Percentiles rank a stretch among this genome's conserved stretches.
Evolutionary conservation across 2,888 invertebrate species (phyloP).

Genomic region (Drosophila leonis): DNA sequence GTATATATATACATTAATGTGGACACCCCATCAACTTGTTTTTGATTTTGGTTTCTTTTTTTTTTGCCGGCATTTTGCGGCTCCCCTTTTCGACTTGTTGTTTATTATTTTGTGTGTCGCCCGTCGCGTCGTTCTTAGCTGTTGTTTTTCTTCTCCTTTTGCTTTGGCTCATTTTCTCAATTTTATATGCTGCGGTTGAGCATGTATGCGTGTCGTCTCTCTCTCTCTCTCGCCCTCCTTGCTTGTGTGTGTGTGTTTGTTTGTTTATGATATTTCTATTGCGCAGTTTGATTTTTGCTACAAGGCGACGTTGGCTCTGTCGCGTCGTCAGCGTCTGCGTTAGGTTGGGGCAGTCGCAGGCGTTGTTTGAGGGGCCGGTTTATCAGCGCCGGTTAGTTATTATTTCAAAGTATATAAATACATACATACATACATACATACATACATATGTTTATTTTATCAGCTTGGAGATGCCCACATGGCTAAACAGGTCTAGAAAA

Average conservation of each 20-base stretch:
- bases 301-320: slow-evolving; percentile 36
- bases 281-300: slow-evolving; percentile 75
- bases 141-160: slow-evolving; percentile 49
- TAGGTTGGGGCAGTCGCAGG: slow-evolving; percentile 55
- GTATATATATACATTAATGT: slow-evolving; percentile 4
- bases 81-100: slow-evolving; percentile 51
- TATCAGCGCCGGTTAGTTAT: slow-evolving; percentile 75
- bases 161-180: slow-evolving; percentile 46
- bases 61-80: slow-evolving; percentile 70
- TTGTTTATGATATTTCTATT: slow-evolving; percentile 79
- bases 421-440: not conserved
- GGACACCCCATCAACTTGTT: slow-evolving; percentile 29
- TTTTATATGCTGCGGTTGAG: slow-evolving; percentile 33
- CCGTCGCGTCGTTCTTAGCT: slow-evolving; percentile 29
- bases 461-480: not conserved
- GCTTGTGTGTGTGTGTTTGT: slow-evolving; percentile 23
- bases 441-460: not conserved
- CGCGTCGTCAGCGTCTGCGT: slow-evolving; percentile 23
- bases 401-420: slow-evolving; percentile 12
- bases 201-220: slow-evolving; percentile 11
- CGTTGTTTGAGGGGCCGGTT: slow-evolving; percentile 66
- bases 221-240: not conserved
- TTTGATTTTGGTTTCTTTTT: slow-evolving; percentile 31
- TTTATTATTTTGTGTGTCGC: slow-evolving; percentile 59
- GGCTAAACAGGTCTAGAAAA: not conserved